Conservation (phyloP, 2,797 vertebrate species). For the Myotis daubentonii region DNA sequence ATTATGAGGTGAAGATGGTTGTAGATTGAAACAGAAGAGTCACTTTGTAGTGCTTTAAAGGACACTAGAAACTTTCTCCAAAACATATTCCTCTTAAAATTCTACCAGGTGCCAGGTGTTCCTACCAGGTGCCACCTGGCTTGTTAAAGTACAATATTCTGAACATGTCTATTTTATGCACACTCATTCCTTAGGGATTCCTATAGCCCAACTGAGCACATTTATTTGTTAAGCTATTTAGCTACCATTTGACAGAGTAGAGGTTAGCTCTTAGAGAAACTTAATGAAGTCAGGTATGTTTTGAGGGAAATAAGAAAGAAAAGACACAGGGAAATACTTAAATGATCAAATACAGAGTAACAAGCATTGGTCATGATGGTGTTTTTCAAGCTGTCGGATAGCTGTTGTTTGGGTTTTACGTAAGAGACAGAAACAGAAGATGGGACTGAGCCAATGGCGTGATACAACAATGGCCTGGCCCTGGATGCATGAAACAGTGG, state of each 20-base stretch:
- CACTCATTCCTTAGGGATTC: neutral
- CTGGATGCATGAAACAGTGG: neutral
- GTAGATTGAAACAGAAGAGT: neutral
- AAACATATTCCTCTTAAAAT: neutral
- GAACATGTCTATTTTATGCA: neutral
- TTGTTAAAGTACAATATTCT: neutral
- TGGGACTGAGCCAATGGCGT: neutral
- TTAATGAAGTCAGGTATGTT: neutral
- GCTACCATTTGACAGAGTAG: neutral
- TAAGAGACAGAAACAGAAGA: neutral
- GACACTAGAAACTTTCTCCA: neutral
- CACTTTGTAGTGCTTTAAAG: neutral
- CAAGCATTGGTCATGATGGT: neutral
- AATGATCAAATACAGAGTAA: neutral
- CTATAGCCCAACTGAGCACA: neutral
- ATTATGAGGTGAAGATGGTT: neutral
- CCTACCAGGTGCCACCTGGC: neutral
- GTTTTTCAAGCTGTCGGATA: neutral
- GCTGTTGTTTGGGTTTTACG: neutral
- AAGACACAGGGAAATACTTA: neutral
- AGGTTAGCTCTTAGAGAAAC: neutral
- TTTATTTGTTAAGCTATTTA: constrained; percentile 11
- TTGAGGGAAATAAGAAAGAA: neutral
- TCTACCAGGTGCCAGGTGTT: neutral
- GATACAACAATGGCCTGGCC: neutral